Conservation (phyloP, 2,888 invertebrate species). For the Papilio protenor region DNA sequence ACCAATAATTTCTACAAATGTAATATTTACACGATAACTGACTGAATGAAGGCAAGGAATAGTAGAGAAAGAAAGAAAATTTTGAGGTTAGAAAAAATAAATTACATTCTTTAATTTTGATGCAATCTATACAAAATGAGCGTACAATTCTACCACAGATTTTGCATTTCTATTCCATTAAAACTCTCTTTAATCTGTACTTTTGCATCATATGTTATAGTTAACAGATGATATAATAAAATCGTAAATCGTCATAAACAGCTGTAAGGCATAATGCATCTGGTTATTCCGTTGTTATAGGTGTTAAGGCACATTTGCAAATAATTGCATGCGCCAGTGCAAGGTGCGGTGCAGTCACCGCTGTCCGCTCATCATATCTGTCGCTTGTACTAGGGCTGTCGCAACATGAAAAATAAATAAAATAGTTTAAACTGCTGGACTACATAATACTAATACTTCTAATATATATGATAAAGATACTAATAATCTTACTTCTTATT, state of each 20-base stretch:
- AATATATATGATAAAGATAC: no score
- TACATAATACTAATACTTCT: no score
- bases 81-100: background rate
- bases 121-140: background rate
- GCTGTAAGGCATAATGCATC: constrained; percentile 20
- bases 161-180: background rate
- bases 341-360: constrained; percentile 4
- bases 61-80: background rate
- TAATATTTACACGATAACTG: background rate
- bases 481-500: no score
- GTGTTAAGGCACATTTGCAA: constrained; percentile 32
- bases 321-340: constrained; percentile 13
- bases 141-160: background rate
- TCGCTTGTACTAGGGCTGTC: constrained; percentile 33
- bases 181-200: background rate
- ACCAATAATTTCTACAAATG: background rate
- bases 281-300: constrained; percentile 30
- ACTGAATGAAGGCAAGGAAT: background rate
- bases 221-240: background rate
- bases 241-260: constrained; percentile 8
- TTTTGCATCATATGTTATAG: background rate
- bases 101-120: background rate
- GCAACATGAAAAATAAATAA: background rate
- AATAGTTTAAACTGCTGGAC: background rate
- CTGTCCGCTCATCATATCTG: constrained; percentile 31